Base-by-base conservation (phyloP, 1,140 invertebrate species). In the Drosophila watanabei region DNA sequence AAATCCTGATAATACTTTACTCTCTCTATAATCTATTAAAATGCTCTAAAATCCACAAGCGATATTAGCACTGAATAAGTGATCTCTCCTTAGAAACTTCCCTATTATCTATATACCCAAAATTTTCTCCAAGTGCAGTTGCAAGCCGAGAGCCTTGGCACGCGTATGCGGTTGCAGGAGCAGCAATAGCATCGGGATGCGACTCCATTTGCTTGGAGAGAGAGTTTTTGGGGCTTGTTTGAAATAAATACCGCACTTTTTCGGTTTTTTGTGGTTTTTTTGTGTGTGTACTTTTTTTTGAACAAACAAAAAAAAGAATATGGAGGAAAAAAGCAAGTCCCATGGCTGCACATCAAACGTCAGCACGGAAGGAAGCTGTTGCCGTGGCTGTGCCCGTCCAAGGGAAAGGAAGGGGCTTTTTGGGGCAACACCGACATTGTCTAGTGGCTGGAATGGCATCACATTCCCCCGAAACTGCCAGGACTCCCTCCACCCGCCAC, bases 311-410 rank as follows among this genome's bases (percentile, higher is more conserved):
- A 18, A 20, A 37, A 5, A 18, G 0, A 8, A n/a, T 13, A 6
- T 9, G 24, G 2, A 5, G 14, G 5, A 18, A 18, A 18, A 52
- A 28, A 48, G 46, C 46, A 16, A 48, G 24, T 28, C 5, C 68
- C 68, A 72, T 73, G 76, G 59, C 75, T 85, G 85, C 82, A 89
- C 85, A 89, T 89, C 85, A 89, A 90, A 82, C 82, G 82, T 90
- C 86, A 90, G 81, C 66, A 82, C 86, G 85, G 85, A 89, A 89
- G 85, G 85, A 89, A 89, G 86, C 85, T 89, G 86, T 89, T 90
- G 79, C 60, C 49, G 18, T 18, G 46, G 4, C 46, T 5, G 46
- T 49, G 20, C 9, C 18, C 16, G 51, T 41, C 46, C 46, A 41
- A 18, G 10, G 39, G 41, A 0, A 0, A 7, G 62, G 33, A 0